phyloP scores from a whole-genome alignment of 2,888 invertebrate genomes.

The Muschampia staudingeri region DNA sequence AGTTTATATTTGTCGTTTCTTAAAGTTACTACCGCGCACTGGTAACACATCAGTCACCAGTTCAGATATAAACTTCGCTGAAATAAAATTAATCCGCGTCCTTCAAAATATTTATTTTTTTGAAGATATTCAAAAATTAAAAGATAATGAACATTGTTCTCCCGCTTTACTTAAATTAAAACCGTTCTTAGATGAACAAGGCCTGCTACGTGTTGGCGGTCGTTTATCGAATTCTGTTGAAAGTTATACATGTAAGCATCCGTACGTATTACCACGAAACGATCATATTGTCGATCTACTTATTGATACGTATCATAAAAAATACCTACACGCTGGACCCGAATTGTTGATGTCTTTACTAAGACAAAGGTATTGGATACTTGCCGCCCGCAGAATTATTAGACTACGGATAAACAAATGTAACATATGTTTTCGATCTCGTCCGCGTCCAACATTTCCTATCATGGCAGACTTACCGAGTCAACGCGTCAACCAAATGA shows the following conservation, averaged over 20 bases:
- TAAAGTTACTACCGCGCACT: not conserved
- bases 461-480: not conserved
- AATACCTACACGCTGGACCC: not conserved
- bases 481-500: conserved; percentile 2
- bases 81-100: not conserved
- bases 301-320: not conserved
- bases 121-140: not conserved
- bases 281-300: not conserved
- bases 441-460: not conserved
- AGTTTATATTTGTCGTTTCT: not conserved
- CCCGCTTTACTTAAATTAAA: not conserved
- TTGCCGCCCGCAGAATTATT: not conserved
- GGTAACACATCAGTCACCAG: not conserved
- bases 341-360: not conserved
- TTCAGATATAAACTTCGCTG: not conserved
- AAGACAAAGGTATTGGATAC: not conserved
- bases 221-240: not conserved
- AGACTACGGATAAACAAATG: not conserved
- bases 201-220: not conserved
- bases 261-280: not conserved
- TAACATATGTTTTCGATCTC: not conserved
- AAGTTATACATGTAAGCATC: not conserved
- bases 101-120: conserved; percentile 8
- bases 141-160: not conserved
- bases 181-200: not conserved